phyloP scores from a whole-genome alignment of 2,888 invertebrate species.

The Agonopterix heracliana region DNA sequence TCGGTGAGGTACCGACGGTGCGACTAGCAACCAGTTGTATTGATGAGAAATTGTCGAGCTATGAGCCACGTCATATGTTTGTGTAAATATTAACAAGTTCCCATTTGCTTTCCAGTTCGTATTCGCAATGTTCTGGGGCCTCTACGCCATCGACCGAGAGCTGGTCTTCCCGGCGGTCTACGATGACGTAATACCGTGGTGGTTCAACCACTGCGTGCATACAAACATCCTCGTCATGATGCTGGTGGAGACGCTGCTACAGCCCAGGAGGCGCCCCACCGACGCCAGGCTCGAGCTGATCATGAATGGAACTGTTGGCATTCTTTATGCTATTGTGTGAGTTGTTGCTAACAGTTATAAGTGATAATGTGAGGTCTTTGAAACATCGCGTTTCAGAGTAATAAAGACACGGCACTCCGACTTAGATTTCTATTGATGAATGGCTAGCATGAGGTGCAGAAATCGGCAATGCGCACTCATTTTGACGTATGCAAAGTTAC shows the following conservation, averaged over 20 bases:
- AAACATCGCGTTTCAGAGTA: too few species aligned
- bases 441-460: too few species aligned
- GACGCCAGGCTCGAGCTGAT: slow-evolving; percentile 39
- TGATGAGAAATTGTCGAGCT: too few species aligned
- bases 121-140: slow-evolving; percentile 69
- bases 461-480: too few species aligned
- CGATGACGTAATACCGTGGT: slow-evolving; percentile 71
- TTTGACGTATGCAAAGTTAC: too few species aligned
- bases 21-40: too few species aligned
- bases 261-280: slow-evolving; percentile 42
- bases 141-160: slow-evolving; percentile 73
- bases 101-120: slow-evolving; percentile 59
- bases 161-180: slow-evolving; percentile 71
- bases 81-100: too few species aligned
- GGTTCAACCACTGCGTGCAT: slow-evolving; percentile 78
- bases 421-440: too few species aligned
- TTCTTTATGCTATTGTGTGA: slow-evolving; percentile 58
- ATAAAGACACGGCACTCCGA: too few species aligned
- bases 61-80: too few species aligned
- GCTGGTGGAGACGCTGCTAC: slow-evolving; percentile 61
- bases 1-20: too few species aligned
- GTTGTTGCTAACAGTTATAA: slow-evolving; percentile 22
- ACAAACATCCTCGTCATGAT: slow-evolving; percentile 68
- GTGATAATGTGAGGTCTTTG: too few species aligned
- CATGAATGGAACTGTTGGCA: slow-evolving; percentile 27